Evolutionary conservation across 2,888 invertebrate species (phyloP).

Genomic region (Rosalia funebris): DNA sequence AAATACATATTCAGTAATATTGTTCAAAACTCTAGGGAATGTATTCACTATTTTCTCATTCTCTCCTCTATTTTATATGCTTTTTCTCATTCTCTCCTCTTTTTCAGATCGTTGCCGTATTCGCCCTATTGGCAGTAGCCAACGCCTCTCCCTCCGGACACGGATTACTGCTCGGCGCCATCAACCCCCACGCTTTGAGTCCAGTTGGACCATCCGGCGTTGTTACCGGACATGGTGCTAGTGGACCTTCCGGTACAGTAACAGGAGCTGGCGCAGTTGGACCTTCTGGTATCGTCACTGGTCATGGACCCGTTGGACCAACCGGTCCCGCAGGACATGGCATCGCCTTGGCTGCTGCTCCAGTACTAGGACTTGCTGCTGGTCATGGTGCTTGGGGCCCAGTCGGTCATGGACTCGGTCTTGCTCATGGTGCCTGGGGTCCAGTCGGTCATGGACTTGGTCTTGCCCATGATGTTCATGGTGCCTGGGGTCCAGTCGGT

Average conservation of each 20-base stretch:
- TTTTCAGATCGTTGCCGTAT: constrained; percentile 11
- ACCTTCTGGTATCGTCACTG: constrained; percentile 10
- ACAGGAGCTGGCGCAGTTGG: constrained; percentile 18
- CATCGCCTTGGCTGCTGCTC: background rate
- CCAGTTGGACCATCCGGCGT: constrained; percentile 28
- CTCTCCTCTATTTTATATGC: too few species aligned
- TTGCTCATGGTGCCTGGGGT: background rate
- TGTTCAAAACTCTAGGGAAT: too few species aligned
- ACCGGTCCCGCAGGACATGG: constrained; percentile 10
- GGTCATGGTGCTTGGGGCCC: background rate
- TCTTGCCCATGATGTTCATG: background rate
- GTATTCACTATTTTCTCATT: too few species aligned
- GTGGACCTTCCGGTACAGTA: constrained; percentile 20
- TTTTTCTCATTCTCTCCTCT: too few species aligned
- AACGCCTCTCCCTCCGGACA: constrained; percentile 9
- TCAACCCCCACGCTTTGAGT: constrained; percentile 24
- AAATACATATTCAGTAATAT: too few species aligned
- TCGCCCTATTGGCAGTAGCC: constrained; percentile 12
- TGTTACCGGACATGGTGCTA: constrained; percentile 28
- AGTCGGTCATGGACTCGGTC: background rate
- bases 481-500: background rate
- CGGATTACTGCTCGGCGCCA: background rate
- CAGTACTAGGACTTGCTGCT: background rate
- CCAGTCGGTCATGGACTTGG: background rate
- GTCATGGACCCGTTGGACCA: constrained; percentile 5